Conservation (phyloP, 23 tunicate species). For the Styela clava region DNA sequence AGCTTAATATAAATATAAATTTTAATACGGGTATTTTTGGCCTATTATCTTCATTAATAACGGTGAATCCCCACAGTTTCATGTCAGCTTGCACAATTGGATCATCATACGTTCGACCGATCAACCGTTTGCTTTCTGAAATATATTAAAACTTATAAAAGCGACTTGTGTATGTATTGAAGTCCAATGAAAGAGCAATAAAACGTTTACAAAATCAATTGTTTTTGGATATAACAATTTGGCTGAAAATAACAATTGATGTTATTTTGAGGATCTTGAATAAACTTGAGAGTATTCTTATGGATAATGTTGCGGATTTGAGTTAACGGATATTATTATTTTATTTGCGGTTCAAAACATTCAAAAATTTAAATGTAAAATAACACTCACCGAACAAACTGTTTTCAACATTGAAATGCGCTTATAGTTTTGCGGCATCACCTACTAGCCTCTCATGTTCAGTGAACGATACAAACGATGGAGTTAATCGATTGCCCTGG, state of each 20-base stretch:
- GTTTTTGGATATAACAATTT: too few species aligned
- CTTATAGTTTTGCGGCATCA: not conserved
- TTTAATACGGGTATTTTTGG: not conserved
- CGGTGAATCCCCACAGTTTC: not conserved
- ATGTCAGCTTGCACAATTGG: not conserved
- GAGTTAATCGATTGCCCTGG: not conserved
- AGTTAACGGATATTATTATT: too few species aligned
- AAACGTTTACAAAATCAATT: too few species aligned
- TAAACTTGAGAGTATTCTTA: too few species aligned
- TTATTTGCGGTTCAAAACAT: too few species aligned
- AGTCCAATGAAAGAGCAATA: too few species aligned
- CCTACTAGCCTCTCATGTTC: not conserved
- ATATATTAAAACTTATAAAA: too few species aligned
- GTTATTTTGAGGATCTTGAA: too few species aligned
- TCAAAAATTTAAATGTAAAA: not conserved
- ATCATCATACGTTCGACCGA: not conserved
- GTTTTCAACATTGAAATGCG: not conserved
- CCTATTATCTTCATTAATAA: not conserved
- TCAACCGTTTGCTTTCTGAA: not conserved
- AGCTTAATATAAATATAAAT: too few species aligned
- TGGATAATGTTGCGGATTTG: too few species aligned
- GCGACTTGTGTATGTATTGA: too few species aligned
- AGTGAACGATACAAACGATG: not conserved
- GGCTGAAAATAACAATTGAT: too few species aligned
- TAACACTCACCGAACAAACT: not conserved